Conservation (phyloP, 2,113 vertebrate species). For the Martes martes region DNA sequence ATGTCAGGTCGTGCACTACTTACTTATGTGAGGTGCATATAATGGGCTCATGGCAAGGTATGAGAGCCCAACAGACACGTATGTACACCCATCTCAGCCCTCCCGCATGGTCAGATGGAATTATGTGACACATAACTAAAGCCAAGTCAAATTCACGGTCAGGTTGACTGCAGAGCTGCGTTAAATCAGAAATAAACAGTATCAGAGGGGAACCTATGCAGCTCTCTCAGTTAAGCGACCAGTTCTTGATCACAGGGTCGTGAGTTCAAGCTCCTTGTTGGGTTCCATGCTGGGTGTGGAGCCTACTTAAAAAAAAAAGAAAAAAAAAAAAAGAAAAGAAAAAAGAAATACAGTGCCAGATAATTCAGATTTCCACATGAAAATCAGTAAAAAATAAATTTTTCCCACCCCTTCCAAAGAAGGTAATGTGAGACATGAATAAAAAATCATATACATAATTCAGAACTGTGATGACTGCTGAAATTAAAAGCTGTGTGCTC, state of each 20-base stretch:
- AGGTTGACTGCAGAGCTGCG: no score
- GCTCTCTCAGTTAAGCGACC: background rate
- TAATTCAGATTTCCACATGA: background rate
- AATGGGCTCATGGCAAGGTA: background rate
- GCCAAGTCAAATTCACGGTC: background rate
- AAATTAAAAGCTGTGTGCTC: background rate
- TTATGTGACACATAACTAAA: background rate
- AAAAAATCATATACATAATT: background rate
- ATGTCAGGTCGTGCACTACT: background rate
- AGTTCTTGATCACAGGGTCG: background rate
- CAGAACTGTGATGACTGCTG: background rate
- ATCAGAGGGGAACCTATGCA: background rate
- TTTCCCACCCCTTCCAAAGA: background rate
- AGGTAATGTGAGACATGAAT: background rate
- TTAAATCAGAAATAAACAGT: background rate
- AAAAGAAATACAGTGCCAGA: background rate
- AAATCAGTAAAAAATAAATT: background rate
- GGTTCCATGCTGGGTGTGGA: background rate
- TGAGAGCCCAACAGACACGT: background rate
- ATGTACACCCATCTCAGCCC: background rate
- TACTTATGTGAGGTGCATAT: background rate
- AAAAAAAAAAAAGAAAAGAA: fast-evolving
- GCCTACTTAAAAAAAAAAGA: background rate
- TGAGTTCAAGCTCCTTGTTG: background rate
- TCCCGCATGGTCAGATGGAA: background rate